Percentiles rank a stretch among this genome's conserved stretches.
These are phyloP conservation scores for Onychomys torridus DNA, from an alignment of 2,797 vertebrate species.

Conservation along the genomic window DNA sequence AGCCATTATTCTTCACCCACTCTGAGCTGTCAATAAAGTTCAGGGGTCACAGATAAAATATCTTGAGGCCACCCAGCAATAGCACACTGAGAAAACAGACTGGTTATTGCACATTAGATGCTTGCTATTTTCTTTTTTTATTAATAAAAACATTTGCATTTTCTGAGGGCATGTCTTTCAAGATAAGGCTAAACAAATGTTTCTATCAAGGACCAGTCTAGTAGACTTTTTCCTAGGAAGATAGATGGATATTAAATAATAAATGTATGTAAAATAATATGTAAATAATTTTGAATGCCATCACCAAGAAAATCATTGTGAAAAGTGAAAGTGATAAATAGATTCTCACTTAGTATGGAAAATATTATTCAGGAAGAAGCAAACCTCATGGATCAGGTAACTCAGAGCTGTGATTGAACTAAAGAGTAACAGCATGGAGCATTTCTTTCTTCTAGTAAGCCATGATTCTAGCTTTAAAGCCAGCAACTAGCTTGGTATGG, in stretches of 20 bases:
- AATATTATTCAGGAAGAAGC: background rate
- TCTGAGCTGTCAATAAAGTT: background rate
- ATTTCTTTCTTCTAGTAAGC: background rate
- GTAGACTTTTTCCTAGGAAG: background rate
- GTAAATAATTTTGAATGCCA: background rate
- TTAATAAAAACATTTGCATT: background rate
- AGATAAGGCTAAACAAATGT: background rate
- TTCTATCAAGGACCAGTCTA: background rate
- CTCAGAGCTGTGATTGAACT: background rate
- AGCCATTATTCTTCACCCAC: background rate
- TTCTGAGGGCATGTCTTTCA: background rate
- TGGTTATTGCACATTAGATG: background rate
- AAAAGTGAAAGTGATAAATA: background rate
- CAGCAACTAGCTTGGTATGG: background rate
- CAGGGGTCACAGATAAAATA: background rate
- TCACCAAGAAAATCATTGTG: background rate
- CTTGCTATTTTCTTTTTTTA: background rate
- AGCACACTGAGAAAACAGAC: background rate
- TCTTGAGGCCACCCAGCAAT: background rate
- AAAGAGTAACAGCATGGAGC: background rate
- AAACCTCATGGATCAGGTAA: background rate
- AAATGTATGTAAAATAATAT: background rate
- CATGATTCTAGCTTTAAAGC: constrained; percentile 9
- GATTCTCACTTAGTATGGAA: background rate
- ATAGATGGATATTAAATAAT: background rate